Evolutionary conservation across 2,113 vertebrate genomes (phyloP).

Genomic region (Trochalopteron elliotii): DNA sequence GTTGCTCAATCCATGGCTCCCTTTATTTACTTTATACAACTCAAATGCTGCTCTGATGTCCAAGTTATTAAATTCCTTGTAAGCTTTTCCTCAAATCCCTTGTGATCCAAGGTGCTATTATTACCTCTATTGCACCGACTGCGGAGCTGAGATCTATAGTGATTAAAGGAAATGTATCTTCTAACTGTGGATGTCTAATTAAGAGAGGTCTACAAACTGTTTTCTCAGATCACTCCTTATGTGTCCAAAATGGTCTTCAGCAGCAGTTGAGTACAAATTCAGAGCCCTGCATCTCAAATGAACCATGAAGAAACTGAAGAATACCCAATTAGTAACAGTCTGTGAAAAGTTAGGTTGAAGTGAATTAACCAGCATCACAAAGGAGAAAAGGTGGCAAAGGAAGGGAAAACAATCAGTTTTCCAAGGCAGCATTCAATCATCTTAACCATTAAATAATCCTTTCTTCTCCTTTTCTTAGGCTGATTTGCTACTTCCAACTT

Average conservation of each 20-base stretch:
- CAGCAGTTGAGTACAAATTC: slow-evolving; percentile 51
- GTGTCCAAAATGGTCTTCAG: slow-evolving; percentile 51
- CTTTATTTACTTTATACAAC: slow-evolving; percentile 2
- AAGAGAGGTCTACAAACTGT: slow-evolving; percentile 37
- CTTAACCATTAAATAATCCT: slow-evolving; percentile 40
- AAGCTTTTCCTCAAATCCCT: slow-evolving; percentile 23
- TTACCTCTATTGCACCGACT: not conserved
- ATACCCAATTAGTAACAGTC: slow-evolving; percentile 69
- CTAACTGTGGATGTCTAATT: slow-evolving; percentile 47
- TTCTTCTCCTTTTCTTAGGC: slow-evolving; percentile 47
- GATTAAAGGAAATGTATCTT: slow-evolving; percentile 53
- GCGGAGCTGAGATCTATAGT: not conserved
- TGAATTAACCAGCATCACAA: slow-evolving; percentile 59
- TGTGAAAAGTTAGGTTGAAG: slow-evolving; percentile 65
- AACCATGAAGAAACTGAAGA: slow-evolving; percentile 65
- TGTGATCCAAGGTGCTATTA: slow-evolving; percentile 21
- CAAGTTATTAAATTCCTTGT: slow-evolving; percentile 32
- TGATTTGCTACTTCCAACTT: slow-evolving; percentile 24
- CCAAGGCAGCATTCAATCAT: slow-evolving; percentile 47
- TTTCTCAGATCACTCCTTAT: slow-evolving; percentile 42
- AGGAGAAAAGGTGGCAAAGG: slow-evolving; percentile 56
- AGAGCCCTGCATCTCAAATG: slow-evolving; percentile 55
- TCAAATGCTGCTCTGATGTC: not conserved
- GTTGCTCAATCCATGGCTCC: not conserved
- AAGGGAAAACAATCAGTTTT: slow-evolving; percentile 51